Conservation (phyloP, 1,140 invertebrate genomes). For the Pollicipes pollicipes region DNA sequence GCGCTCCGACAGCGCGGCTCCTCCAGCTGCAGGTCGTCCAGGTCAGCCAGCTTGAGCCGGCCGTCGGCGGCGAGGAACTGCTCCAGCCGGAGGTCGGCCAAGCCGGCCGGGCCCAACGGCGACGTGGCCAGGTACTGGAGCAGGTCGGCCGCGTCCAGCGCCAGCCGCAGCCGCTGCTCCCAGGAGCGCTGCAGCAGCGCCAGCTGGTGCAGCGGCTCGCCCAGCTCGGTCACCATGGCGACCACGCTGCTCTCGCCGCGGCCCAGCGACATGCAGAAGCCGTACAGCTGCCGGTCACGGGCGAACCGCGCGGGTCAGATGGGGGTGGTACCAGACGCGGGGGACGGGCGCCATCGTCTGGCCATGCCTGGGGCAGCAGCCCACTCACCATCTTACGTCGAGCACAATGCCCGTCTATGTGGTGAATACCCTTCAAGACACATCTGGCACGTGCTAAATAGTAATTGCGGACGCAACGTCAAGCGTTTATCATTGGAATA, state of each 20-base stretch:
- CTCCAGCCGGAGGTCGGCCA: constrained; percentile 32
- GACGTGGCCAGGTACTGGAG: constrained; percentile 27
- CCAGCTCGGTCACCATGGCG: constrained; percentile 32
- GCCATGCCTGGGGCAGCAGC: no score
- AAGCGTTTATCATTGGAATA: no score
- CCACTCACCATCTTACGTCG: no score
- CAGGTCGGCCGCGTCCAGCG: constrained; percentile 28
- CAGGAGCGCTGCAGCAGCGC: constrained; percentile 27
- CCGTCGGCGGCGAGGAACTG: constrained; percentile 33
- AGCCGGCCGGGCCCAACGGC: constrained; percentile 28
- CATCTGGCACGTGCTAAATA: no score
- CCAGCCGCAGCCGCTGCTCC: constrained; percentile 15
- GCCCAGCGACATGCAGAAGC: constrained; percentile 26
- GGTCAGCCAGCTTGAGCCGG: constrained; percentile 30
- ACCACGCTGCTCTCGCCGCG: constrained; percentile 27
- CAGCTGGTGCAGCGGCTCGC: constrained; percentile 30
- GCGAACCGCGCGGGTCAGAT: no score
- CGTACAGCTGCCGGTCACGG: constrained; percentile 15
- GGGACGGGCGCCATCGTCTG: no score
- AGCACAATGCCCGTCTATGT: no score
- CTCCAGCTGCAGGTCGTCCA: constrained; percentile 30
- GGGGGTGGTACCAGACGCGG: no score
- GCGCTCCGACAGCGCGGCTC: constrained; percentile 25
- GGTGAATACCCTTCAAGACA: no score
- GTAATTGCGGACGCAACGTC: no score